These are phyloP conservation scores for Augochlora pura DNA, from an alignment of 1,140 invertebrate genomes.

Conservation along the genomic window DNA sequence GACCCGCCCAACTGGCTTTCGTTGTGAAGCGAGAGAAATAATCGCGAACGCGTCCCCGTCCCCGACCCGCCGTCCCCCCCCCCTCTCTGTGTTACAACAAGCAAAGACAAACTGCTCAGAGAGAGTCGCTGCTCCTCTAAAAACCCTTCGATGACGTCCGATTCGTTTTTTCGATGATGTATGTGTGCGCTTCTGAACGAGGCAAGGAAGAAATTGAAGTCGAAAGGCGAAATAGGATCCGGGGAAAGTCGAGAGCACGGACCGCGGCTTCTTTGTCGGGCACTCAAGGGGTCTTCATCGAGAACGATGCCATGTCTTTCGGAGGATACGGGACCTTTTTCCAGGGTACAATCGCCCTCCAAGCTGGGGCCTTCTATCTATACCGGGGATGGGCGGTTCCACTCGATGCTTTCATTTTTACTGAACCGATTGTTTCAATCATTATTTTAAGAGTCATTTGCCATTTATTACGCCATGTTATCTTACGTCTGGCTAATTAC, in stretches of 20 bases:
- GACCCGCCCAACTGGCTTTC: conserved; percentile 24
- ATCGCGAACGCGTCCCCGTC: neutral
- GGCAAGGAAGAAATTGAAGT: conserved; percentile 1
- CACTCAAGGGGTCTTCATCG: conserved; percentile 15
- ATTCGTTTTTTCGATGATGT: neutral
- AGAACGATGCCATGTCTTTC: conserved; percentile 34
- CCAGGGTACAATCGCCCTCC: neutral
- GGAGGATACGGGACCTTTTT: conserved; percentile 28
- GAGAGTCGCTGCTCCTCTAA: too few species aligned
- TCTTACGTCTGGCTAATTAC: too few species aligned
- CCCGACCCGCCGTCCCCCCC: too few species aligned
- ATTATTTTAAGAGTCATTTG: too few species aligned
- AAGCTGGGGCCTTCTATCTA: too few species aligned
- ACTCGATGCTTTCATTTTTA: too few species aligned
- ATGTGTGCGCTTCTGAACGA: conserved; percentile 2
- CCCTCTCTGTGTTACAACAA: neutral
- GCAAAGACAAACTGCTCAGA: too few species aligned
- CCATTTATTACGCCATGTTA: too few species aligned
- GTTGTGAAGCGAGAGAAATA: conserved; percentile 18
- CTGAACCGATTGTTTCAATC: too few species aligned
- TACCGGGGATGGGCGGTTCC: too few species aligned
- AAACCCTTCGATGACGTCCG: neutral
- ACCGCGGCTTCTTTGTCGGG: neutral
- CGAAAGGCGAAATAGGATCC: neutral
- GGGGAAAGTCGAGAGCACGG: conserved; percentile 38